These are phyloP conservation scores for Drosophila eohydei DNA, from an alignment of 2,888 invertebrate species.

Conservation along the genomic window DNA sequence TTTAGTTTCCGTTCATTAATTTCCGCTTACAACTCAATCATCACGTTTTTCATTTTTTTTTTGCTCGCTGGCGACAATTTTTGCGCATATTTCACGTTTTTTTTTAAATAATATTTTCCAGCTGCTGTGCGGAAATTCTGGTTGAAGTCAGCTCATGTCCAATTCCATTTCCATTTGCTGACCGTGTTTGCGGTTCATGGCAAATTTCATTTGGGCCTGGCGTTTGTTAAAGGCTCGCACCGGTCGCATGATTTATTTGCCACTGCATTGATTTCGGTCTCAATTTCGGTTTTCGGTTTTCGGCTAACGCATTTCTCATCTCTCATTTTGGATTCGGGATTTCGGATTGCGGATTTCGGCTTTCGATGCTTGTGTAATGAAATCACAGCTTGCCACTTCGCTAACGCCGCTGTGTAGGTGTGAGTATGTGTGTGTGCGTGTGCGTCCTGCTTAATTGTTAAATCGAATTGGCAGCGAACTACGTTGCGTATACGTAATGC, in stretches of 20 bases:
- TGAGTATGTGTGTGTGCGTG: background rate
- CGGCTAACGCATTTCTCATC: constrained; percentile 12
- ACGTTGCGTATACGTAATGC: constrained; percentile 64
- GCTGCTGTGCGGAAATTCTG: constrained; percentile 32
- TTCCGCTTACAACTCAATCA: constrained; percentile 77
- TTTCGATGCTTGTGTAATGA: constrained; percentile 44
- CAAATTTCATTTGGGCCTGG: constrained; percentile 63
- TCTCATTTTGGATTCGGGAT: constrained; percentile 10
- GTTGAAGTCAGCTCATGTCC: constrained; percentile 28
- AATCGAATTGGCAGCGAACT: constrained; percentile 50
- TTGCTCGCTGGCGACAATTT: constrained; percentile 47
- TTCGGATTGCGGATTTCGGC: constrained; percentile 9
- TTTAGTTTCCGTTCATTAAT: constrained; percentile 80
- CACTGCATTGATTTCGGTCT: constrained; percentile 71
- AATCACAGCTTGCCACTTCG: constrained; percentile 50
- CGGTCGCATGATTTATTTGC: constrained; percentile 72
- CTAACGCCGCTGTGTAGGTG: background rate
- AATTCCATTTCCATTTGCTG: constrained; percentile 49
- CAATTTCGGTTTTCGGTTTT: constrained; percentile 30
- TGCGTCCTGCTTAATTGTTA: constrained; percentile 53
- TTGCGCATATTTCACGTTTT: constrained; percentile 52
- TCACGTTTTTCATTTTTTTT: constrained; percentile 33
- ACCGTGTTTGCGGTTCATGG: constrained; percentile 56
- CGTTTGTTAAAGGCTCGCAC: constrained; percentile 65
- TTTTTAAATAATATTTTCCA: constrained; percentile 7